Base-by-base conservation (phyloP, 1,140 invertebrate species). In the Drosophila carrolli region DNA sequence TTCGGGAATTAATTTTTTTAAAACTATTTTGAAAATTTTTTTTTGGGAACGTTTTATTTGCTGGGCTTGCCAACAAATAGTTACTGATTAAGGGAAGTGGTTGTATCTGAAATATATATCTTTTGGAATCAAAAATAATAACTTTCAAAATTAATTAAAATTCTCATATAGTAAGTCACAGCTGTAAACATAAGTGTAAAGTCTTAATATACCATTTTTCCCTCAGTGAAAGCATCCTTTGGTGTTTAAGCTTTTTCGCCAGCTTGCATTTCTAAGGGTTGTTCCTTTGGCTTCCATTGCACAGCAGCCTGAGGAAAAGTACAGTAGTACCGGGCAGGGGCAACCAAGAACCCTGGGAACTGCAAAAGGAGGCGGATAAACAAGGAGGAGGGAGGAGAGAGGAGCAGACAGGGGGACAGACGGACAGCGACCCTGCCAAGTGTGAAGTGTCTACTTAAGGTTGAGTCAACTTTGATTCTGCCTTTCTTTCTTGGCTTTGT, bases 391-490 rank as follows among this genome's bases (percentile, higher is more conserved):
- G 29, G 27, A 32, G 35, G 43, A 48, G 16, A 32, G 19, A 38
- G 14, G 57, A 29, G 43, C 16, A 46, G 44, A 14, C 37, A 8
- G 14, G 13, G 27, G 66, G 19, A 40, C 53, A 32, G 46, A 35
- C 51, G 35, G 50, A 41, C 40, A n/a, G 19, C 44, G 54, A 68
- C 58, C 44, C 51, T 62, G 48, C 59, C 38, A 70, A 71, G 81
- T 81, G 53, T 68, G 56, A 63, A 73, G 71, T 76, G 51, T 79
- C 70, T 71, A 73, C 76, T 84, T 84, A 76, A 76, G 77, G 81
- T 83, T 83, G 81, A 83, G 46, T 83, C 76, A 83, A 83, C 81
- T 83, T 76, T 84, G 53, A 40, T 53, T 62, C 66, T 54, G 44
- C 40, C 41, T 37, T 44, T 35, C 41, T 68, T 46, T 62, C 29